These are phyloP conservation scores for Salvelinus namaycush DNA, from an alignment of 2,113 vertebrate species.

Conservation along the genomic window DNA sequence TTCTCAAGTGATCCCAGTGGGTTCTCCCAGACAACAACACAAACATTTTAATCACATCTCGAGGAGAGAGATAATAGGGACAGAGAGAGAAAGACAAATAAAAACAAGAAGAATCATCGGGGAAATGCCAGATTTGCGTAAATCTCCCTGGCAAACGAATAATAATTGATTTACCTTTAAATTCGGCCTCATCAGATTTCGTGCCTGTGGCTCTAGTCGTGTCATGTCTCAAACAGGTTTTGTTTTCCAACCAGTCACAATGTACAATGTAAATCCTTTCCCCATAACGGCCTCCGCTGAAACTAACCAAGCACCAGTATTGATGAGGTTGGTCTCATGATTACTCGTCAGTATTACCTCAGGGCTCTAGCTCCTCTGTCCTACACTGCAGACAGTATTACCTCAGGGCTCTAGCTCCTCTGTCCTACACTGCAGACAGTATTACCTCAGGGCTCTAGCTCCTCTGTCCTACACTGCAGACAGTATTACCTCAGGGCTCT, in stretches of 20 bases:
- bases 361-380: too few relatives aligned
- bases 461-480: too few relatives aligned
- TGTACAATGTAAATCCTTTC: too few relatives aligned
- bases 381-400: too few relatives aligned
- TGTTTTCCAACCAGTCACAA: not conserved
- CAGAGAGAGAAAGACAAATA: conserved; percentile 26
- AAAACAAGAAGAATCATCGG: conserved; percentile 33
- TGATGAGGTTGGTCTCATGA: too few relatives aligned
- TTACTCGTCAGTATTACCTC: too few relatives aligned
- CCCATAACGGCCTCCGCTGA: too few relatives aligned
- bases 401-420: too few relatives aligned
- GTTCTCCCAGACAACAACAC: conserved; percentile 21
- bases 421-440: too few relatives aligned
- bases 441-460: too few relatives aligned
- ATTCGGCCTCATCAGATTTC: conserved; percentile 32
- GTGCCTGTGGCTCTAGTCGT: not conserved
- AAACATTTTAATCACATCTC: conserved; percentile 34
- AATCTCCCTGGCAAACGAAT: conserved; percentile 44
- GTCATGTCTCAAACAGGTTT: not conserved
- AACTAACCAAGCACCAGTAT: too few relatives aligned
- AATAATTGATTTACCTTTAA: conserved; percentile 43
- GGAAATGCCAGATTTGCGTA: conserved; percentile 42
- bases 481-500: too few relatives aligned
- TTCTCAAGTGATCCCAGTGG: conserved; percentile 21
- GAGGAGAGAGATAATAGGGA: conserved; percentile 21